These are phyloP conservation scores for Tyrannus savana DNA, from an alignment of 2,113 vertebrate genomes.

Conservation along the genomic window DNA sequence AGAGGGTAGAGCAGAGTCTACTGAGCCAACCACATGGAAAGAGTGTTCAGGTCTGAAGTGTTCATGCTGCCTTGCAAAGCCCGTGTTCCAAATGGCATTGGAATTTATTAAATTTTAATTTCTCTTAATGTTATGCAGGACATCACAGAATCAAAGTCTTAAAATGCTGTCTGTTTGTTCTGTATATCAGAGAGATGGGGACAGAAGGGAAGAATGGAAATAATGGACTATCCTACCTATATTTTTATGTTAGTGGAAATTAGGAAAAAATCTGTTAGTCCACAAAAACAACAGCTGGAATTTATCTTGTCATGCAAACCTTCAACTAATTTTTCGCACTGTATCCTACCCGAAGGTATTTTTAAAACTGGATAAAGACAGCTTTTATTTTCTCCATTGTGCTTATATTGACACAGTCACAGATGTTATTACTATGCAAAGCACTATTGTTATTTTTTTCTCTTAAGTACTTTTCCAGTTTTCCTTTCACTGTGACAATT, in stretches of 20 bases:
- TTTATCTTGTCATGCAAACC: not conserved
- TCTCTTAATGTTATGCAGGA: fast-evolving
- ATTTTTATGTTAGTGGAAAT: not conserved
- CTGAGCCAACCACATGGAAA: fast-evolving
- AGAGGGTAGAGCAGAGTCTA: not conserved
- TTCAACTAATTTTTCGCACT: not conserved
- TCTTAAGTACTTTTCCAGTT: not conserved
- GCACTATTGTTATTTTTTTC: not conserved
- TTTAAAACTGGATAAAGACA: not conserved
- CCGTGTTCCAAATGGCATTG: not conserved
- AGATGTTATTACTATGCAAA: not conserved
- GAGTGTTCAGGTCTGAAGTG: not conserved
- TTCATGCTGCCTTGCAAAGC: not conserved
- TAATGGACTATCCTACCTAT: not conserved
- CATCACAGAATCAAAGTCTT: not conserved
- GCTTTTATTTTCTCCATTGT: not conserved
- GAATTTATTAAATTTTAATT: not conserved
- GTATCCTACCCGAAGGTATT: not conserved
- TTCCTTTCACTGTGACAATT: not conserved
- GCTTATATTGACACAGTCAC: not conserved
- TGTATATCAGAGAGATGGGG: not conserved
- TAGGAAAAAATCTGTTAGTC: not conserved
- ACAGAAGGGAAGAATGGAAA: not conserved
- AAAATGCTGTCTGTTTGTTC: not conserved
- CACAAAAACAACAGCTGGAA: not conserved